Base-by-base conservation (phyloP, 2,113 vertebrate species). In the Cygnus atratus region DNA sequence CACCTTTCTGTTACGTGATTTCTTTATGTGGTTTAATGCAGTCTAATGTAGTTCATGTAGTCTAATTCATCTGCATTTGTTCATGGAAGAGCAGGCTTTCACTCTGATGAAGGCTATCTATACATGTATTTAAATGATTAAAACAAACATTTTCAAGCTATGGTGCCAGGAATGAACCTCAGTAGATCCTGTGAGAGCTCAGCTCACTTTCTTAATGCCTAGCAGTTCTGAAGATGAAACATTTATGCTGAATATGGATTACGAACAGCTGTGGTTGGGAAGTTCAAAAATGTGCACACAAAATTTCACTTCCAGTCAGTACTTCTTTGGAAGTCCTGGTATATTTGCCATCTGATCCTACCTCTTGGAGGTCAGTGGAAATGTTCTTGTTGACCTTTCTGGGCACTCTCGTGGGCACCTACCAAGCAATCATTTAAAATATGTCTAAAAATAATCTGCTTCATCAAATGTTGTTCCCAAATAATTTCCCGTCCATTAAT, bases 401-500 rank as follows among this genome's bases (percentile, higher is more conserved):
- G 88, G 82, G 82, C 68, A 37, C 63, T 10, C 59, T 67, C 15
- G 43, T 37, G 37, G 37, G 37, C 37, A 52, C 54, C 33, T 61
- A 65, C 24, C 11, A 1, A 28, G 15, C 3, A 4, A 65, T 65
- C 55, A 24, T 1, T 4, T 75, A 61, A 75, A 93, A 77, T 21
- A n/a, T 25, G 11, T 25, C 72, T 73, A 10, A 85, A 93, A 67
- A 1, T 25, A 26, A 68, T 67, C 73, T 48, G 43, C 35, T 92
- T 74, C 72, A 25, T 80, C 75, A 21, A 37, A 37, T 66, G 70
- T 21, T 74, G 37, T 63, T 92, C 84, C 61, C 29, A 75, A 96
- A 84, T 75, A 31, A 81, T 90, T 96, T 94, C 88, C 70, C 90
- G 61, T 8, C 73, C 76, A 75, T 88, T 92, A 95, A 72, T 87